Percentiles rank a stretch among this genome's conserved stretches.
Conservation (phyloP, 2,797 vertebrate species). For the Phoebastria nigripes region DNA sequence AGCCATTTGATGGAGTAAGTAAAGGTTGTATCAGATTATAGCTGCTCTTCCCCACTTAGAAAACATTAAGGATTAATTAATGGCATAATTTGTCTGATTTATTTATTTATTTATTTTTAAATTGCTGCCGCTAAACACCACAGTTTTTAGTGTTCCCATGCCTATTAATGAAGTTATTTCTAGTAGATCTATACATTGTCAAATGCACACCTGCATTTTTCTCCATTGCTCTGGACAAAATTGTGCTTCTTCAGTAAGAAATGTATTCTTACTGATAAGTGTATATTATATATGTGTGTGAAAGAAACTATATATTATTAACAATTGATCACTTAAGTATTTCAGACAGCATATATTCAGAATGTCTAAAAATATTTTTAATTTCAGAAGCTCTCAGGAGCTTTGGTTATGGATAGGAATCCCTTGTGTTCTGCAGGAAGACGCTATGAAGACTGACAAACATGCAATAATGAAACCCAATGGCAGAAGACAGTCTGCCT, state of each 20-base stretch:
- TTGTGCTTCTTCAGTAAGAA: neutral
- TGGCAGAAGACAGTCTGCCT: neutral
- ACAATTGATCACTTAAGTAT: neutral
- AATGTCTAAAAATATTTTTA: neutral
- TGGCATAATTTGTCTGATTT: neutral
- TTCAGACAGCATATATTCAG: neutral
- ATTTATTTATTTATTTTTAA: neutral
- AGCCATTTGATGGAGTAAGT: neutral
- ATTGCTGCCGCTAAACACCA: neutral
- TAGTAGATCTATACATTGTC: neutral
- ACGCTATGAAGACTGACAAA: neutral
- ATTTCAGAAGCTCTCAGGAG: neutral
- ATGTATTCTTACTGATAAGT: neutral
- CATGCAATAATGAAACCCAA: neutral
- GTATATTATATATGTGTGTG: neutral
- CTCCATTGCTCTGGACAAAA: neutral
- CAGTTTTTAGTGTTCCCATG: neutral
- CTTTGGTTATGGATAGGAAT: neutral
- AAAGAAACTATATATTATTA: neutral
- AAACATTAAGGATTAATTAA: neutral
- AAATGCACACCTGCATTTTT: neutral
- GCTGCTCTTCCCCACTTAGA: neutral
- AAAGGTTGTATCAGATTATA: neutral
- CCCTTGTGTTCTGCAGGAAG: neutral
- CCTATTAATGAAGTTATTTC: neutral